phyloP scores from a whole-genome alignment of 2,888 invertebrate species.

The Oeneis ivallda region DNA sequence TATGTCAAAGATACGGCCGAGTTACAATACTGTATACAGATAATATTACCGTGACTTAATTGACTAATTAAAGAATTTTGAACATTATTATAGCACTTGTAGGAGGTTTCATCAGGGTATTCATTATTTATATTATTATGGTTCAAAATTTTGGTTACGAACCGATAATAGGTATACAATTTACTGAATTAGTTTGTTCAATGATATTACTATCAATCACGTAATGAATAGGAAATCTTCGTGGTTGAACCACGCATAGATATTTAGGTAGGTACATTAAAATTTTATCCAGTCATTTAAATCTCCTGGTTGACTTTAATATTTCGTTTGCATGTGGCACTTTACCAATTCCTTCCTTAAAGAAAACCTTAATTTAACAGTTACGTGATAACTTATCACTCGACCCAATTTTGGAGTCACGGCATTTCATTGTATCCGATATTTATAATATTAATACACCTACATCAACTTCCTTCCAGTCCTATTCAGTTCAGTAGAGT shows the following conservation, averaged over 20 bases:
- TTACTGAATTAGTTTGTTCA: no score
- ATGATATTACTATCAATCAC: no score
- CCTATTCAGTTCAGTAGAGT: neutral
- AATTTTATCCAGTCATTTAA: neutral
- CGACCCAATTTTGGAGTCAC: neutral
- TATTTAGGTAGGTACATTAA: neutral
- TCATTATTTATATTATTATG: no score
- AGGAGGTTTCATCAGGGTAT: no score
- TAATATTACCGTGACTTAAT: no score
- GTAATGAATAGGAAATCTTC: neutral
- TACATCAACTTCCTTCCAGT: neutral
- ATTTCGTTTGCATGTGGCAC: conserved; percentile 9
- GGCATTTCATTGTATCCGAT: neutral
- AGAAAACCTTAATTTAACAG: neutral
- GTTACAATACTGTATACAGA: no score
- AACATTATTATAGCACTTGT: no score
- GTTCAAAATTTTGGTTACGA: no score
- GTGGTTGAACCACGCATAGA: neutral
- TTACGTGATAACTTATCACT: neutral
- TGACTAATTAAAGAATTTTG: no score
- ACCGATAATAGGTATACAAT: no score
- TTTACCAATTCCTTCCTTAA: conserved; percentile 6
- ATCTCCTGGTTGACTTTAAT: neutral
- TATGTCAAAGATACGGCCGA: no score
- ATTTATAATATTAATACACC: neutral